Percentiles rank a stretch among this genome's conserved stretches.
These are phyloP conservation scores for Danionella cerebrum DNA, from an alignment of 2,113 vertebrate genomes.

Conservation along the genomic window DNA sequence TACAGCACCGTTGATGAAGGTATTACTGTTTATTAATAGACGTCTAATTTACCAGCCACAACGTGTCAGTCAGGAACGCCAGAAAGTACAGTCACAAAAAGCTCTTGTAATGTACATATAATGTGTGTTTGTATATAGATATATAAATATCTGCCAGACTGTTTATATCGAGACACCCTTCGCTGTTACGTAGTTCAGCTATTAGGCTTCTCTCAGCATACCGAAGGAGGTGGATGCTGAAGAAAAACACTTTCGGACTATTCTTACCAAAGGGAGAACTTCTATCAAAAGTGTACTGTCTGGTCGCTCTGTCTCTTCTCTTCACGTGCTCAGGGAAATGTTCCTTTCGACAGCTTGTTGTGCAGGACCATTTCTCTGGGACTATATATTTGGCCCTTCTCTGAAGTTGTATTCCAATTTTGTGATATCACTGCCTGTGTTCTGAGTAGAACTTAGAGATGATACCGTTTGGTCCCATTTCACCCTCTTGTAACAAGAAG, in stretches of 20 bases:
- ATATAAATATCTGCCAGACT: slow-evolving; percentile 38
- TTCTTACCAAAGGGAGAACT: slow-evolving; percentile 73
- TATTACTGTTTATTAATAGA: slow-evolving; percentile 20
- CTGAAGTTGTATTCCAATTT: slow-evolving; percentile 21
- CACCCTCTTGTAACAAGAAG: slow-evolving; percentile 1
- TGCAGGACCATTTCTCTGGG: not conserved
- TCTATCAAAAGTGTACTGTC: slow-evolving; percentile 41
- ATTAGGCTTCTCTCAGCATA: slow-evolving; percentile 51
- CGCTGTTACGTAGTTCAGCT: slow-evolving; percentile 54
- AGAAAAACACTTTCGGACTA: slow-evolving; percentile 56
- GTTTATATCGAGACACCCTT: slow-evolving; percentile 37
- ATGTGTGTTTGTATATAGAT: slow-evolving; percentile 40
- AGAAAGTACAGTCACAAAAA: slow-evolving; percentile 7
- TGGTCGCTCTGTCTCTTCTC: slow-evolving; percentile 21
- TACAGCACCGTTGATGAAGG: slow-evolving; percentile 14
- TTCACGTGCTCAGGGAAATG: not conserved
- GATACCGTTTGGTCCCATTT: slow-evolving; percentile 25
- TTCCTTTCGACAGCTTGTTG: not conserved
- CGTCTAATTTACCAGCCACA: slow-evolving; percentile 11
- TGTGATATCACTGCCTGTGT: slow-evolving; percentile 33
- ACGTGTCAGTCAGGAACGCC: slow-evolving; percentile 8
- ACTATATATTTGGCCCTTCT: slow-evolving; percentile 13
- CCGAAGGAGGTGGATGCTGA: slow-evolving; percentile 60
- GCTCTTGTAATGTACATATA: slow-evolving; percentile 62
- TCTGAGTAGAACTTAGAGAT: slow-evolving; percentile 34